Evolutionary conservation across 2,797 vertebrate genomes (phyloP), one percentile per base, ranked within the genome.

Genomic region (Leptatherina wallacei): DNA sequence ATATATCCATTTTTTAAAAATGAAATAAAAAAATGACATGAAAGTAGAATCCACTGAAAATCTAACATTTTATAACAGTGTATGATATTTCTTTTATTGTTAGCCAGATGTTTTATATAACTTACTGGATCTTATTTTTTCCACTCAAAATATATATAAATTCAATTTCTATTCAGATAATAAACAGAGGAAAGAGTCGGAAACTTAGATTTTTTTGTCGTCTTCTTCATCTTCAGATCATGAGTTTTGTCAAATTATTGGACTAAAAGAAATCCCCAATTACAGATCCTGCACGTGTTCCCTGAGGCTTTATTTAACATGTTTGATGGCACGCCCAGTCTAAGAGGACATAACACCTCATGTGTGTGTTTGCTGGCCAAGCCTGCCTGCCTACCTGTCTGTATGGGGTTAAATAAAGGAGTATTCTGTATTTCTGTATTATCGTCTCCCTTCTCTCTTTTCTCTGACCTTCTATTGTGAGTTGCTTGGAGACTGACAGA

Each of bases 401-500:
- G 63, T 80, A 72, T 80, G 72, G 8, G 24, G 38, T 2, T 64
- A 65, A 80, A 88, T 90, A 83, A 88, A 83, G 85, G 82, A 38
- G 33, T 77, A 79, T 83, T 88, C 84, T 89, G 84, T 84, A 73
- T 75, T 90, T 94, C 88, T 73, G 85, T 93, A 87, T 83, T 90
- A 93, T 93, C 87, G 90, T 80, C 72, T 93, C 84, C 89, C 90
- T 96, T 93, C 91, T 89, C 94, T 94, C 93, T 94, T 92, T 95
- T 87, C 87, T 83, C 92, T 96, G 95, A 96, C 96, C 96, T 97
- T 97, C 96, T 95, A 96, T 97, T 98, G 94, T 96, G 96, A 98
- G 96, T 98, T 98, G 97, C 97, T 96, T 97, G 93, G 97, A 96
- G 96, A 98, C 98, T 96, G 95, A 95, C 94, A 87, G 90, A 91